Base-by-base conservation (phyloP, 2,113 vertebrate species). In the Scomber colias region DNA sequence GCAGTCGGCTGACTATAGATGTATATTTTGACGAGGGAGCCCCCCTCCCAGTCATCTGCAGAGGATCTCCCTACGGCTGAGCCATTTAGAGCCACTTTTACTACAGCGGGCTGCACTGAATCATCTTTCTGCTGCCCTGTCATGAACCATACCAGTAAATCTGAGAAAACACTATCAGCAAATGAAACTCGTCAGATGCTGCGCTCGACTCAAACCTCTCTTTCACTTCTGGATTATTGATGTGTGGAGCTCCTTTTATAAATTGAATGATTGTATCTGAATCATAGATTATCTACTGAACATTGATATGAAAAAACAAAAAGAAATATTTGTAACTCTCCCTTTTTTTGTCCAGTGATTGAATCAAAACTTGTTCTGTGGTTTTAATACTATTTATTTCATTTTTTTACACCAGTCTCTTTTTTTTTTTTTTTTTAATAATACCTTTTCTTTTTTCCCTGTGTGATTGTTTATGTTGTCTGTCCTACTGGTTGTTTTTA, bases 21-120 rank as follows among this genome's bases (percentile, higher is more conserved):
- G 83, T 84, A 77, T 89, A 87, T 83, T 88, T 62, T 53, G 67
- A 35, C 5, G 19, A 77, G 88, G 92, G 92, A 90, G 80, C 83
- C 88, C 93, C 94, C 89, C 86, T 81, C 57, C 64, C 59, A 92
- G 88, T 94, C 92, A 94, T 93, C 71, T 84, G 70, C 12, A 92
- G 92, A 95, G 95, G 94, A 94, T 93, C 91, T 93, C 95, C 93
- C 88, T 91, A 59, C 5, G 48, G 71, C 79, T 82, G 82, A 92
- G 85, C 78, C 77, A 76, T 81, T 85, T 48, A 65, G 87, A 90
- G 63, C 55, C 75, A 40, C 55, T 21, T n/a, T 77, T 75, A 73
- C 84, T 77, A 73, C 67, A 24, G 3, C 77, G 45, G 64, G 63
- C 70, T 82, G 72, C 56, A 66, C 83, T 87, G 82, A 89, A 87